A percentile compares a stretch with the other conserved stretches of the same genome.
phyloP scores from a whole-genome alignment of 2,113 vertebrate genomes.

The Nymphicus hollandicus region DNA sequence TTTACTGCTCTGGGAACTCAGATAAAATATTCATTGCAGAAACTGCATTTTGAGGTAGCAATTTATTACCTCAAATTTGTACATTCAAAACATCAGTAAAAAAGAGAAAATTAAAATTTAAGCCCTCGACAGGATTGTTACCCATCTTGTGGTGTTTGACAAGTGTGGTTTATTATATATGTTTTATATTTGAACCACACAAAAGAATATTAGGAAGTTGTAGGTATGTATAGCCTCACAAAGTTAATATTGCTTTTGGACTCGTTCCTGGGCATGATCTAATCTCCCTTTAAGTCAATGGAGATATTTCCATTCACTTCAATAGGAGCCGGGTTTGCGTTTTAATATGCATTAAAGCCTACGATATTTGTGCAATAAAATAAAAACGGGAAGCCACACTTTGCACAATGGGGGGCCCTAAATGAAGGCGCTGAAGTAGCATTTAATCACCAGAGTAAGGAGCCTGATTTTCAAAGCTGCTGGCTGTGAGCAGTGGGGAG shows the following conservation, averaged over 20 bases:
- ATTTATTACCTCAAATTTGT: not conserved
- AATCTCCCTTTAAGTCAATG: constrained; percentile 2
- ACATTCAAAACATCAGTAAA: not conserved
- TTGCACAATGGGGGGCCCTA: not conserved
- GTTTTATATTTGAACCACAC: not conserved
- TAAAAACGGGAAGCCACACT: constrained; percentile 10
- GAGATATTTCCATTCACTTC: not conserved
- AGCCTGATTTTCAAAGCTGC: constrained; percentile 16
- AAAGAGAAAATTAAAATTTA: not conserved
- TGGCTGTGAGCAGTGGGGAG: not conserved
- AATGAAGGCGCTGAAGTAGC: not conserved
- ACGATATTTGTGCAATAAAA: constrained; percentile 21
- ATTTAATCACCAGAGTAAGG: constrained; percentile 37
- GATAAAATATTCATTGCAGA: not conserved
- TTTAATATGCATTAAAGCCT: constrained; percentile 25
- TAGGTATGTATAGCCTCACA: not conserved
- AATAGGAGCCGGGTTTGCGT: not conserved
- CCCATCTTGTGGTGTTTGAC: not conserved
- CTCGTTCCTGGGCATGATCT: not conserved
- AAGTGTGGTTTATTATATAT: not conserved
- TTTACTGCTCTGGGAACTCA: not conserved
- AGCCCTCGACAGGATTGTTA: not conserved
- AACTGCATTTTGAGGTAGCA: not conserved
- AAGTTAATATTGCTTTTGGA: constrained; percentile 55
- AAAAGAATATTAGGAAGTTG: not conserved